These are phyloP conservation scores for Python bivittatus DNA, from an alignment of 2,113 vertebrate species.

Conservation along the genomic window DNA sequence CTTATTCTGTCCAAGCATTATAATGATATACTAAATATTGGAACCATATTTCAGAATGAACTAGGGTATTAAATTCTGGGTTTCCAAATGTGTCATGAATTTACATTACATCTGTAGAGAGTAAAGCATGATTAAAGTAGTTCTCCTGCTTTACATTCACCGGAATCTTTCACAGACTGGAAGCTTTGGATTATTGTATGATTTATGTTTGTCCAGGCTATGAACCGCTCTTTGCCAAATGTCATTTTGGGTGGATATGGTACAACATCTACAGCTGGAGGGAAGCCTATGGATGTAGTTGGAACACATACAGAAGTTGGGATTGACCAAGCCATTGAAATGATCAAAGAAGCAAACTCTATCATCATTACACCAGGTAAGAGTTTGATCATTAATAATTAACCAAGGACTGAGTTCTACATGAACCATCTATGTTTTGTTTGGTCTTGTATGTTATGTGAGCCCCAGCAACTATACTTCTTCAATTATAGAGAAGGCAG, in stretches of 20 bases:
- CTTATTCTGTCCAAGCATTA: neutral
- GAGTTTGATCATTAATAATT: neutral
- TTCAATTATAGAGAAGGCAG: neutral
- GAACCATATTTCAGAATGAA: neutral
- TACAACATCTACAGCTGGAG: constrained; percentile 23
- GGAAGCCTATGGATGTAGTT: constrained; percentile 35
- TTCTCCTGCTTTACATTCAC: neutral
- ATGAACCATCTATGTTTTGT: neutral
- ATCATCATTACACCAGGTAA: constrained; percentile 23
- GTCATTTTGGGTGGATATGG: constrained; percentile 26
- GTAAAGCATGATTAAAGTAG: neutral
- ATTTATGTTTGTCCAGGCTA: constrained; percentile 15
- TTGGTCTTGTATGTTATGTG: neutral
- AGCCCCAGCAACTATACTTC: neutral
- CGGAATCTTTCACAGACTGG: neutral
- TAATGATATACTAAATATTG: neutral
- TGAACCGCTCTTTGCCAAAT: constrained; percentile 40
- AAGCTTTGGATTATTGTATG: constrained; percentile 27
- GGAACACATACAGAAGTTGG: constrained; percentile 30
- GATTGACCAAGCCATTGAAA: constrained; percentile 29
- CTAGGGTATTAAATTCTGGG: neutral
- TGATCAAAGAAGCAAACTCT: constrained; percentile 32
- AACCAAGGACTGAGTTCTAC: neutral
- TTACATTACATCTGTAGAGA: neutral
- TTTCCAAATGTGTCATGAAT: neutral